phyloP scores from a whole-genome alignment of 2,797 vertebrate species.

The Acropternis orthonyx region DNA sequence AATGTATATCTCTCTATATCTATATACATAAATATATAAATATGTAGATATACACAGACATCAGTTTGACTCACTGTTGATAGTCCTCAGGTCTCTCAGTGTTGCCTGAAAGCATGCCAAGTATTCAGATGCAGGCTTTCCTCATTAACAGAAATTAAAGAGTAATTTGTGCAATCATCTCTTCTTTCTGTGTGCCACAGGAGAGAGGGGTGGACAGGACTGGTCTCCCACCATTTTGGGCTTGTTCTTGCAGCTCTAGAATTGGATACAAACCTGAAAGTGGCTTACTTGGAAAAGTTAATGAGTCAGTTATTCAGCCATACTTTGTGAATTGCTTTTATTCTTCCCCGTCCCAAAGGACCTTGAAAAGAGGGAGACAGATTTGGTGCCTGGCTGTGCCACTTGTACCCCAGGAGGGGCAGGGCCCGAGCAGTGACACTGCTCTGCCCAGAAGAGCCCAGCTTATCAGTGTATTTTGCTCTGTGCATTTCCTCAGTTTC shows the following conservation, averaged over 20 bases:
- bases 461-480: background rate
- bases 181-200: background rate
- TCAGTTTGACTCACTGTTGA: background rate
- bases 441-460: background rate
- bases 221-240: background rate
- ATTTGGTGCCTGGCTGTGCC: background rate
- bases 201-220: background rate
- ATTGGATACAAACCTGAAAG: background rate
- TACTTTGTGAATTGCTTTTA: background rate
- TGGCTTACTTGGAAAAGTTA: background rate
- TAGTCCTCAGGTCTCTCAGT: background rate
- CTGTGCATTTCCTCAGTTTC: background rate
- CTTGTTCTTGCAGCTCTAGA: background rate
- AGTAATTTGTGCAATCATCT: background rate
- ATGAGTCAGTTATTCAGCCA: background rate
- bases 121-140: background rate
- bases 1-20: background rate
- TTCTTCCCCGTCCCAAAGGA: background rate
- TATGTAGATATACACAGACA: fast-evolving
- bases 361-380: background rate
- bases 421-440: background rate
- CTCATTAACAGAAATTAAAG: background rate
- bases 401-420: background rate
- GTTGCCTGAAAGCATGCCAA: background rate
- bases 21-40: background rate